Evolutionary conservation across 2,797 vertebrate genomes (phyloP).

Genomic region (Acomys russatus): DNA sequence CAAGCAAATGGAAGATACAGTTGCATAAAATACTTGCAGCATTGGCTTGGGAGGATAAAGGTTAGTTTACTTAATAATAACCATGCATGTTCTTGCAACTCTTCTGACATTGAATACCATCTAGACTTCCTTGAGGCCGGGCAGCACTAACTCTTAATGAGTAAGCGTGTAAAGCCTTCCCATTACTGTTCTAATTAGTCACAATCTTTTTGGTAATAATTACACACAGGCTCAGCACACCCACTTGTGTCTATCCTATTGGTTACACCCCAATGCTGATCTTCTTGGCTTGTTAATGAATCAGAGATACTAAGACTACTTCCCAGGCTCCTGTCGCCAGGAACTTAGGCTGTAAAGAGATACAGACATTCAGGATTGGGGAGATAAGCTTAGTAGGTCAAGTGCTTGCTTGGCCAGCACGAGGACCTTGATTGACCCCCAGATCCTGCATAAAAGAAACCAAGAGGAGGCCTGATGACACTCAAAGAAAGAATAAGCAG

Average conservation of each 20-base stretch:
- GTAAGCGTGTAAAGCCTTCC: neutral
- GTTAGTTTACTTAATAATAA: neutral
- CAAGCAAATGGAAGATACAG: neutral
- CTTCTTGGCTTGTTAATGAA: conserved; percentile 32
- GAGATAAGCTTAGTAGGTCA: neutral
- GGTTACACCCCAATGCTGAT: conserved; percentile 46
- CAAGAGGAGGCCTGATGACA: no score
- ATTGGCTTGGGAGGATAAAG: neutral
- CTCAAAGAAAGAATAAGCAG: no score
- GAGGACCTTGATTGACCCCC: neutral
- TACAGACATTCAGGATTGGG: neutral
- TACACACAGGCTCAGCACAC: neutral
- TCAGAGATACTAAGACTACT: neutral
- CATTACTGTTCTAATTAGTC: conserved; percentile 30
- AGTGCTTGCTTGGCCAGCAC: neutral
- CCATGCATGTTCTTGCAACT: neutral
- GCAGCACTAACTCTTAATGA: neutral
- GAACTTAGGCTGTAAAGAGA: neutral
- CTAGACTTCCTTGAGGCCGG: neutral
- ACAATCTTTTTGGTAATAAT: conserved; percentile 29
- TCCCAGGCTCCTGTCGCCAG: neutral
- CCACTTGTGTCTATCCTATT: neutral
- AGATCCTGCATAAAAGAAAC: neutral
- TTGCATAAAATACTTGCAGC: neutral
- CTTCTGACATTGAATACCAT: neutral